These are phyloP conservation scores for Troilus luridus DNA, from an alignment of 2,888 invertebrate species.

Conservation along the genomic window DNA sequence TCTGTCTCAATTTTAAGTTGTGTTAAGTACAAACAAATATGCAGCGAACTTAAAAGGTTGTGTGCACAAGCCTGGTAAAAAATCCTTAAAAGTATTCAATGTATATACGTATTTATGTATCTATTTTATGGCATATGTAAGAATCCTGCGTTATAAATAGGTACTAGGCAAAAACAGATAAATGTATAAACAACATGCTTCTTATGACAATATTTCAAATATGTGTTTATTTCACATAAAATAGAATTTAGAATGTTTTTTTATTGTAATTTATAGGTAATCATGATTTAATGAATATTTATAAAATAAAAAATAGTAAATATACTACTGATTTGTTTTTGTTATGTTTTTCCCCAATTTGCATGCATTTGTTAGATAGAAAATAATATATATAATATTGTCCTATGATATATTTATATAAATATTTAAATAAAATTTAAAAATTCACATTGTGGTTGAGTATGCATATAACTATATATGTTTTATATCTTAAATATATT, in stretches of 20 bases:
- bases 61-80: constrained; percentile 46
- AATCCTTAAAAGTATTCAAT: constrained; percentile 6
- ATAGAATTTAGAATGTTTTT: constrained; percentile 36
- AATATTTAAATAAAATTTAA: too few species aligned
- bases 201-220: constrained; percentile 37
- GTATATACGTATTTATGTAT: constrained; percentile 19
- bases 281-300: constrained; percentile 36
- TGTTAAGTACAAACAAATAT: constrained; percentile 38
- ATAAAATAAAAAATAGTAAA: constrained; percentile 35
- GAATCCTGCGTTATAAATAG: constrained; percentile 39
- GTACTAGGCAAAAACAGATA: constrained; percentile 16
- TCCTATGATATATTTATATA: too few species aligned
- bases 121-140: not conserved
- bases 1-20: constrained; percentile 29
- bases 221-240: constrained; percentile 46
- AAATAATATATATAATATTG: too few species aligned
- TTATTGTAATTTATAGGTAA: constrained; percentile 45
- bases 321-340: not conserved
- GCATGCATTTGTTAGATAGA: too few species aligned
- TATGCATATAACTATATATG: too few species aligned
- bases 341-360: not conserved
- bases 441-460: too few species aligned
- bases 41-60: constrained; percentile 43
- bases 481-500: too few species aligned
- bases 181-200: constrained; percentile 38